These are phyloP conservation scores for Ecliptopera silaceata DNA, from an alignment of 2,888 invertebrate genomes.

Conservation along the genomic window DNA sequence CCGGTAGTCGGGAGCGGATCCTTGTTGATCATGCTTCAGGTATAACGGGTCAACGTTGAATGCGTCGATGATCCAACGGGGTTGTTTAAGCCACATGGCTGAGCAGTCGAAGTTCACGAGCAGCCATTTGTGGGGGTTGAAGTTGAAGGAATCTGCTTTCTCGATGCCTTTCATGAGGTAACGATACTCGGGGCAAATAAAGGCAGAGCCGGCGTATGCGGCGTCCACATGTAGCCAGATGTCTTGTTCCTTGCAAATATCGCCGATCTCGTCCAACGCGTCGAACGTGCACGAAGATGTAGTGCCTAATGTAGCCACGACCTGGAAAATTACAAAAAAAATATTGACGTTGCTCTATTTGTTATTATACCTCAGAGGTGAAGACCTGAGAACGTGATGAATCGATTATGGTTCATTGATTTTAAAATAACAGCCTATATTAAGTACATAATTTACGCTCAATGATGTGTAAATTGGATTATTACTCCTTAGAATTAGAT, in stretches of 20 bases:
- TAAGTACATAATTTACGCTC: no score
- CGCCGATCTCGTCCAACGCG: conserved; percentile 92
- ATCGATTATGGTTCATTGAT: no score
- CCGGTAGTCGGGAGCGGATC: conserved; percentile 95
- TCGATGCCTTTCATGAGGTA: conserved; percentile 94
- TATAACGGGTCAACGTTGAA: conserved; percentile 99
- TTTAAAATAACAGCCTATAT: no score
- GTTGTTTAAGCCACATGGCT: conserved; percentile 97
- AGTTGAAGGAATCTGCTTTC: conserved; percentile 97
- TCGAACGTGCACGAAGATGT: conserved; percentile 99
- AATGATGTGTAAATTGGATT: no score
- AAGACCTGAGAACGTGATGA: no score
- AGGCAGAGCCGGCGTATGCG: conserved; percentile 97
- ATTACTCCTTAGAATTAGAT: no score
- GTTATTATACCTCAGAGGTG: no score
- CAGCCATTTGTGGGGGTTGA: conserved; percentile 99
- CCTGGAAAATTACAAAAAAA: conserved; percentile 69
- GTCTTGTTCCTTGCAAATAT: conserved; percentile 89
- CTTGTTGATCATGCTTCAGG: conserved; percentile 96
- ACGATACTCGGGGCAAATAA: conserved; percentile 98
- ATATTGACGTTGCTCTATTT: neutral
- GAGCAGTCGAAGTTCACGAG: conserved; percentile 99
- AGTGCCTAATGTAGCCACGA: conserved; percentile 95
- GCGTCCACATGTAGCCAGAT: conserved; percentile 98
- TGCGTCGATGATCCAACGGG: conserved; percentile 95